Evolutionary conservation across 2,888 invertebrate genomes (phyloP), one percentile per base, ranked within the genome.

Genomic region (Scotopteryx bipunctaria): DNA sequence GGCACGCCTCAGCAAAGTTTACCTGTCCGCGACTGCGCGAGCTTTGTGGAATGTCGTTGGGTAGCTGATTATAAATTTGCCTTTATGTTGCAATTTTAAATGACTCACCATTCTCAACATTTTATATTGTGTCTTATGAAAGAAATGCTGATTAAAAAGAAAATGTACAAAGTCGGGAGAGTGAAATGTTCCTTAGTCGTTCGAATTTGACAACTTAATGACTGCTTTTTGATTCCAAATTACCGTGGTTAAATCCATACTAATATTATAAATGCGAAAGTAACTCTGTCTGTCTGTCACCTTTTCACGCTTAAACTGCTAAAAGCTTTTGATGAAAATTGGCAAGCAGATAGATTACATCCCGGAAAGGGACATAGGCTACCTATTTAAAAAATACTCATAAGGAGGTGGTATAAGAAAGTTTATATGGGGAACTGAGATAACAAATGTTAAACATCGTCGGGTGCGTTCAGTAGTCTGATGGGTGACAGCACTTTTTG

Each of bases 31-130:
- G 65, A 67, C 70, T 67, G 65, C 70, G 64, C 65, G 61, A 63
- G 64, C 69, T 70, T 72, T 70, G 71, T 73, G 83, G 86, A 87
- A 87, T 86, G 86, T 79, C 73, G 83, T 74, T 72, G 75, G 74
- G 74, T 76, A 66, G 73, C 81, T 73, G 79, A 81, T 83, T 86
- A 79, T 84, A 79, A 82, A 81, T 86, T 81, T 78, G 75, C 78
- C 66, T 77, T 74, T 67, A 78, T 72, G 72, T 79, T 78, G 81
- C 81, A 77, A 82, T 81, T 80, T 74, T 66, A 66, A 65, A 76
- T 85, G 85, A 83, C 66, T 86, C 81, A 82, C 72, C 68, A 69
- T 64, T 69, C 66, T 63, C 64, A 72, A 73, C 67, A 71, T 75
- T 69, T 68, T 66, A 66, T 68, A 61, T 65, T 54, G 57, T 55